Base-by-base conservation (phyloP, 2,113 vertebrate species). In the Alaudala cheleensis region DNA sequence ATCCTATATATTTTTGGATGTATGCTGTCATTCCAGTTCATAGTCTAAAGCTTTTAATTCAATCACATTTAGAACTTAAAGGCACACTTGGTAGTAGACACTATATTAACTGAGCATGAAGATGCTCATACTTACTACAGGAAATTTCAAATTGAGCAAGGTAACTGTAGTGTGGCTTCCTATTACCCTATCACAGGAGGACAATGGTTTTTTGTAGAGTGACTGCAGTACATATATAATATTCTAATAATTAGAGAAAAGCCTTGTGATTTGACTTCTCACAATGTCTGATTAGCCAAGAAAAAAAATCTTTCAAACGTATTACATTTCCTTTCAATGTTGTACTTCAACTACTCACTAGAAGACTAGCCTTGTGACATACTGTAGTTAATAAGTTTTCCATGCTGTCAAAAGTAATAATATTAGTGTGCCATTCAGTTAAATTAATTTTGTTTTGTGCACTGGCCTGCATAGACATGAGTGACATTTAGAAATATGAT, bases 361-460 rank as follows among this genome's bases (percentile, higher is more conserved):
- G 69, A 80, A 95, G 92, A 95, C 73, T 82, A 79, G 90, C 57
- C 85, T 93, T 94, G 54, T 97, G 96, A 97, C 97, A 97, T 97
- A 96, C 86, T 96, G 92, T 78, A 95, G 95, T 97, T 98, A 98
- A 98, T 98, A 98, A 94, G 96, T 98, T 98, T 98, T 97, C 95
- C 93, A 94, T 97, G 97, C 95, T 98, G 98, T 98, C 98, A 98
- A 97, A 97, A 98, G 95, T 97, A 98, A 97, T 98, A 98, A 97
- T 98, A 97, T 98, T 98, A 98, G 95, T 64, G 39, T 88, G 95
- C 94, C 79, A 51, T 97, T 97, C 95, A 97, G 96, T 97, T 96
- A 98, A 98, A 98, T 98, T 98, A 98, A 98, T 98, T 98, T 97
- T 97, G 97, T 92, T 98, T 98, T 98, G 97, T 96, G 93, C 96